Base-by-base conservation (phyloP, 2,888 invertebrate species). In the Papilio gigon region DNA sequence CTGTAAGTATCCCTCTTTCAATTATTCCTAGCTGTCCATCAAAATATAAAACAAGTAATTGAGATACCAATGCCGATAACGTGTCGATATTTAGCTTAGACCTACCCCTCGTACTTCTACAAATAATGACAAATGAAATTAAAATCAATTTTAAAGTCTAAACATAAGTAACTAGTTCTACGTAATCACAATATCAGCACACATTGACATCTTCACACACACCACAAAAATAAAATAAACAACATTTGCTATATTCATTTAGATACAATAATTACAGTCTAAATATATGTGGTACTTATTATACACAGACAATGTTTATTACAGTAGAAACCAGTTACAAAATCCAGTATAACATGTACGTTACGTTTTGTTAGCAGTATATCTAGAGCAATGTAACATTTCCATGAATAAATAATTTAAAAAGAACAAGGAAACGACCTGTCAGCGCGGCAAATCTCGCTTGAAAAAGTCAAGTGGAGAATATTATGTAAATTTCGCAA, bases 381-480 rank as follows among this genome's bases (percentile, higher is more conserved):
- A 68, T 65, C 47, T 65, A 60, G 64, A 68, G 14, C 68, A 60
- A 40, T 64, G 33, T 64, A 64, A 60, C 30, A 17, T 44, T 47
- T 68, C 63, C 64, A 60, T 64, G 59, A 64, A 68, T 65, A 60
- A 65, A 68, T 68, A 25, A 59, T 63, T 63, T 17, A 59, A 66
- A 62, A 68, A 60, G 6, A 50, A 37, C 40, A 33, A 60, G 65
- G 65, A 68, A 68, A 65, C 50, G 64, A 68, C 68, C 64, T 63
- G 63, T 65, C 68, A 53, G 25, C 17, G 17, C 3, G 22, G 64
- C 50, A 64, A 35, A 37, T 44, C 35, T 68, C 37, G 35, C 59
- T 27, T 27, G 60, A 65, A 64, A 64, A 68, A 35, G 60, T 64
- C 68, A 53, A 65, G 59, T 68, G 47, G 65, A 30, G 62, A 62